phyloP scores from a whole-genome alignment of 2,888 invertebrate species.

The Agrilus cyanescens region DNA sequence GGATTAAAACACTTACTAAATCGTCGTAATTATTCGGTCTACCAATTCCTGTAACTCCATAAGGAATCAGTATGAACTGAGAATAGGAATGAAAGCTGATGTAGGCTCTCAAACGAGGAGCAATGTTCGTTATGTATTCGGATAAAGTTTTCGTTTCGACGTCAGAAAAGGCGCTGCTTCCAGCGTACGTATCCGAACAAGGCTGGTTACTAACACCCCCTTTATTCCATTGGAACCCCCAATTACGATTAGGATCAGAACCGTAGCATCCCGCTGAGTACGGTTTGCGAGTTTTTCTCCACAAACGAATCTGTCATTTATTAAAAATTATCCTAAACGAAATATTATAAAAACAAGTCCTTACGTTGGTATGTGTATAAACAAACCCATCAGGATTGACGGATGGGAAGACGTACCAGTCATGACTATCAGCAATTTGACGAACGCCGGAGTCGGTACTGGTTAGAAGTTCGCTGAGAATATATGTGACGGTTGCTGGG shows the following conservation, averaged over 20 bases:
- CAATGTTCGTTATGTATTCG: constrained; percentile 39
- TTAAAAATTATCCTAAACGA: too few species aligned
- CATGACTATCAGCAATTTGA: constrained; percentile 49
- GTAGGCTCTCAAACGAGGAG: constrained; percentile 45
- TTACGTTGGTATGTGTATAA: constrained; percentile 50
- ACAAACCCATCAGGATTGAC: constrained; percentile 64
- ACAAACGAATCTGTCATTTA: too few species aligned
- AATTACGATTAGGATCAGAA: constrained; percentile 67
- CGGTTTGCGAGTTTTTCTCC: constrained; percentile 53
- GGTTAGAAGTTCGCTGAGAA: constrained; percentile 58
- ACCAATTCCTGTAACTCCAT: constrained; percentile 44
- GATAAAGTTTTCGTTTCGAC: constrained; percentile 45
- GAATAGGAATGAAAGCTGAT: constrained; percentile 60
- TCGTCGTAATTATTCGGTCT: constrained; percentile 44
- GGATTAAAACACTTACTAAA: constrained; percentile 37
- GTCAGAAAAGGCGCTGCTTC: constrained; percentile 54
- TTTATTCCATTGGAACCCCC: constrained; percentile 54
- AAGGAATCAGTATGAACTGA: constrained; percentile 53
- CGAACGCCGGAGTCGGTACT: constrained; percentile 43
- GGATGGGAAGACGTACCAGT: constrained; percentile 66
- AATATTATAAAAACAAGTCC: too few species aligned
- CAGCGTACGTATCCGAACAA: constrained; percentile 50
- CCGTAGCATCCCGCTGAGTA: constrained; percentile 42
- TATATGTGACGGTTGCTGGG: constrained; percentile 30
- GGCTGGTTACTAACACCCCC: constrained; percentile 43